These are phyloP conservation scores for Agrotis segetum DNA, from an alignment of 2,888 invertebrate species.

Conservation along the genomic window DNA sequence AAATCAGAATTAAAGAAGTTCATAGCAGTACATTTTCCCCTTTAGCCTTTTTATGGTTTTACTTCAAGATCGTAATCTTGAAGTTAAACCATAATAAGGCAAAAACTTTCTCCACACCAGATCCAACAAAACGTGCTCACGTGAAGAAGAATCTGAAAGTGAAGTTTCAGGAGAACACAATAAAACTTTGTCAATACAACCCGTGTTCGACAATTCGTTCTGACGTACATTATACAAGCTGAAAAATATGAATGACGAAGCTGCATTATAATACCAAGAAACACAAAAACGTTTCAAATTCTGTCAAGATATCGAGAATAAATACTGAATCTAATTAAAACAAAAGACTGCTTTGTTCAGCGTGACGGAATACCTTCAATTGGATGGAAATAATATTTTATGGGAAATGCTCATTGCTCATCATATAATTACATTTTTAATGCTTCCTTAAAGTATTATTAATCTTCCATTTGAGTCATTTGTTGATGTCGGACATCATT, in stretches of 20 bases:
- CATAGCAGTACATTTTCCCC: background rate
- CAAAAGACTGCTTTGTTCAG: slow-evolving; percentile 24
- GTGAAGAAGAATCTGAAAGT: slow-evolving; percentile 5
- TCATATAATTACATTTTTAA: slow-evolving; percentile 14
- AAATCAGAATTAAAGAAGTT: background rate
- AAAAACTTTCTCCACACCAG: slow-evolving; percentile 20
- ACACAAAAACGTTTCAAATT: slow-evolving; percentile 31
- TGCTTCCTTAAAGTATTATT: slow-evolving; percentile 10
- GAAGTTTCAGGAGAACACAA: slow-evolving; percentile 23
- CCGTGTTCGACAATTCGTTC: slow-evolving; percentile 24
- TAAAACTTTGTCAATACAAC: slow-evolving; percentile 9
- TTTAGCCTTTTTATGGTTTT: background rate
- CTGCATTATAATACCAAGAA: slow-evolving; percentile 15
- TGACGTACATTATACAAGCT: slow-evolving; percentile 23
- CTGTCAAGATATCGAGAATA: slow-evolving; percentile 23
- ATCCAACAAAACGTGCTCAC: slow-evolving; percentile 3
- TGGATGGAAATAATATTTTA: slow-evolving; percentile 19
- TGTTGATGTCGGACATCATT: slow-evolving; percentile 25
- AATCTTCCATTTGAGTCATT: slow-evolving; percentile 40
- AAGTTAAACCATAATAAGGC: slow-evolving; percentile 7
- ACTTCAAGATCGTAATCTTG: background rate
- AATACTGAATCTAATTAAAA: slow-evolving; percentile 24
- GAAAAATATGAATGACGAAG: slow-evolving; percentile 38
- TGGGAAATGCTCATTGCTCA: slow-evolving; percentile 10
- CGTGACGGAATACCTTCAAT: background rate